Evolutionary conservation across 1,140 invertebrate genomes (phyloP).

Genomic region (Trinorchestia longiramus): DNA sequence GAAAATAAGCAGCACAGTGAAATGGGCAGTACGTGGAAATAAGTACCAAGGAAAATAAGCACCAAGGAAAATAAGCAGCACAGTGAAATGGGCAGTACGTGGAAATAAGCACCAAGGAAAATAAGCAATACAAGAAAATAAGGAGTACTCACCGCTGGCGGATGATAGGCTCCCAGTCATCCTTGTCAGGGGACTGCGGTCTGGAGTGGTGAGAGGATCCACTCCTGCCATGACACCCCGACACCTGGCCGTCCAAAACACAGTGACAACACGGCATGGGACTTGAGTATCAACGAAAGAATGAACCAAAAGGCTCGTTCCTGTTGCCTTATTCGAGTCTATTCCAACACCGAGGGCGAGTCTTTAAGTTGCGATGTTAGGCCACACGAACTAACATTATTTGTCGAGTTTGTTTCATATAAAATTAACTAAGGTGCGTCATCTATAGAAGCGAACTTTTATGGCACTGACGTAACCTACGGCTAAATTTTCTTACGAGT

Average conservation of each 20-base stretch:
- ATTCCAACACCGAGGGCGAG: too few relatives aligned
- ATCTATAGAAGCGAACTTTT: too few relatives aligned
- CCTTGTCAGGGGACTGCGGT: constrained; percentile 34
- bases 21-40: neutral
- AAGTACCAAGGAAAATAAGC: neutral
- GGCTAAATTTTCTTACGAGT: too few relatives aligned
- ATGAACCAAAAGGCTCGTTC: too few relatives aligned
- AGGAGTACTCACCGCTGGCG: constrained; percentile 31
- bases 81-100: neutral
- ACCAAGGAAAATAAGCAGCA: neutral
- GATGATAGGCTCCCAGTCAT: constrained; percentile 33
- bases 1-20: neutral
- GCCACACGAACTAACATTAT: too few relatives aligned
- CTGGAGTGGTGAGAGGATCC: neutral
- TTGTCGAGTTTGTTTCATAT: neutral
- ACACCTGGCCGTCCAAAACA: neutral
- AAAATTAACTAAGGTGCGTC: neutral
- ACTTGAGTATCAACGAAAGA: neutral
- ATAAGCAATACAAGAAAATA: too few relatives aligned
- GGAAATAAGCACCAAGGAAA: neutral
- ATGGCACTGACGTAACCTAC: too few relatives aligned
- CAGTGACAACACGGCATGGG: neutral
- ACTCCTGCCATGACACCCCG: neutral
- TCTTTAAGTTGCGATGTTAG: neutral
- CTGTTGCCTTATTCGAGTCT: too few relatives aligned